Evolutionary conservation across 2,113 vertebrate genomes (phyloP), one percentile per base, ranked within the genome.

Genomic region (Hystrix brachyura): DNA sequence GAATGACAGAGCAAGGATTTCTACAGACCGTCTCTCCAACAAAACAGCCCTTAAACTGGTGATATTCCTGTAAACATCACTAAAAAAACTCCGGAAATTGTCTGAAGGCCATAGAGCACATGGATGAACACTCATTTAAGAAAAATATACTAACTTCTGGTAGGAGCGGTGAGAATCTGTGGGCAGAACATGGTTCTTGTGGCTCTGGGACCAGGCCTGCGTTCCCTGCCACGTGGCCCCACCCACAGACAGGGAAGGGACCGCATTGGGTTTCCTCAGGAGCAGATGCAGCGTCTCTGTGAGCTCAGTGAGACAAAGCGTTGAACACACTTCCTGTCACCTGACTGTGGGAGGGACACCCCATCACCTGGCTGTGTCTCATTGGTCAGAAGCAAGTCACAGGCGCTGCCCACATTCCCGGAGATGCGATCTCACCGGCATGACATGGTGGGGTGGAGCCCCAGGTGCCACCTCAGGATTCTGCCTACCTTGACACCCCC

Each of bases 361-460:
- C 2, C 23, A 3, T 34, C 32, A 11, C 46, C 51, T 71, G 0
- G 27, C 32, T n/a, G 5, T 2, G 14, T 46, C 34, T 23, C 38
- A 1, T 6, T 25, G 60, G 67, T 23, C 12, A 78, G 60, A 90
- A 64, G 23, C 10, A 60, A n/a, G 53, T n/a, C 64, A 21, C 25
- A 53, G 38, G 51, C 65, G 27, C 13, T 32, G 2, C 11, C 27
- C 12, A 29, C 3, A 3, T 32, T 9, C 19, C 17, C 6, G 3
- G 51, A 7, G 14, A 46, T 1, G 38, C 10, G 32, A 18, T 23
- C 9, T 12, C 65, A 21, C 5, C 4, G 18, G 8, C 13, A 23
- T 1, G 3, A 18, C 15, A 0, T 2, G 7, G 13, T n/a, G 7
- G 12, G 21, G 38, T 38, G 25, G 14, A n/a, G 0, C 3, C 59